Percentiles rank a stretch among this genome's conserved stretches.
These are phyloP conservation scores for Drosophila acutilabella DNA, from an alignment of 2,888 invertebrate genomes.

Conservation along the genomic window DNA sequence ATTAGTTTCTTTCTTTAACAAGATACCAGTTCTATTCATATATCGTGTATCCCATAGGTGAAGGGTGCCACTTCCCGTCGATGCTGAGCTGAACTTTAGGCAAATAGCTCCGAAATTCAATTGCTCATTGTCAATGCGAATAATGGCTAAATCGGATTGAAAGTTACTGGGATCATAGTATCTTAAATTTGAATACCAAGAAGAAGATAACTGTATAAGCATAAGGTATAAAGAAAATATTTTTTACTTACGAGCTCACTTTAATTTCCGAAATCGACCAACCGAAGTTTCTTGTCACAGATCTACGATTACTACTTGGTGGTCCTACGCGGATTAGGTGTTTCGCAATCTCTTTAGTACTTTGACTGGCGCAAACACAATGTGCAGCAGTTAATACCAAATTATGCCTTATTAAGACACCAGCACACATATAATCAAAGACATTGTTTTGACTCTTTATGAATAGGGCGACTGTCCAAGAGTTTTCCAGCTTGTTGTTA, in stretches of 20 bases:
- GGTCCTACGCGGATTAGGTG: background rate
- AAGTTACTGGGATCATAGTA: background rate
- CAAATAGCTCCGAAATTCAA: conserved; percentile 3
- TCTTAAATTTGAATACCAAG: background rate
- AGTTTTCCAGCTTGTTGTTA: background rate
- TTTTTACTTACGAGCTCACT: background rate
- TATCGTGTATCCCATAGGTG: background rate
- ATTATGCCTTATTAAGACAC: conserved; percentile 20
- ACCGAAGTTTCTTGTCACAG: background rate
- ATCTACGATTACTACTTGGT: fast-evolving
- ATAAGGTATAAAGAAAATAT: background rate
- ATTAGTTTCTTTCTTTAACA: fast-evolving
- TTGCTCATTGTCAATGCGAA: background rate
- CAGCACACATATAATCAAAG: conserved; percentile 14
- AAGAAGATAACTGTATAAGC: background rate
- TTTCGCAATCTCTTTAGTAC: fast-evolving
- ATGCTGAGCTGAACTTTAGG: conserved; percentile 4
- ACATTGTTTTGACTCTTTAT: fast-evolving
- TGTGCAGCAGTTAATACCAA: conserved; percentile 47
- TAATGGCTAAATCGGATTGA: background rate
- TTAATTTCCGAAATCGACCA: background rate
- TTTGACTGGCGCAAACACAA: conserved; percentile 16
- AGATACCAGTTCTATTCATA: fast-evolving
- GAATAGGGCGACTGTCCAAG: background rate
- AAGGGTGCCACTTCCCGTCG: too few species aligned